Conservation (phyloP, 2,113 vertebrate genomes). For the Noctilio leporinus region DNA sequence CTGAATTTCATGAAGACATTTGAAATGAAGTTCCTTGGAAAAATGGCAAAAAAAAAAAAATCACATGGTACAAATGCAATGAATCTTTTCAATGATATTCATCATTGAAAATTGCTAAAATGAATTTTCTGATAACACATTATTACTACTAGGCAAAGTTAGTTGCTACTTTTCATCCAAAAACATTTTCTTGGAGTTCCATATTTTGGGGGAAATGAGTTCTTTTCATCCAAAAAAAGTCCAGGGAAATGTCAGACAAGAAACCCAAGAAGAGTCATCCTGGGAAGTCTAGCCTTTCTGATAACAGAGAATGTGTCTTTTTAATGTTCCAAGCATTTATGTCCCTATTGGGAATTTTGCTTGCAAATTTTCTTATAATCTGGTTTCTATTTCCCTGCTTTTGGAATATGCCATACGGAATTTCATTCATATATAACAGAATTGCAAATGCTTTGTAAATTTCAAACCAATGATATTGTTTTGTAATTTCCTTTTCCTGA, state of each 20-base stretch:
- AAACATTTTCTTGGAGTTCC: background rate
- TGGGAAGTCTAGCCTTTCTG: background rate
- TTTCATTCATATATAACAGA: background rate
- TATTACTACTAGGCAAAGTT: background rate
- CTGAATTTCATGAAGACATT: background rate
- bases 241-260: background rate
- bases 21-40: background rate
- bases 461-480: background rate
- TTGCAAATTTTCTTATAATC: background rate
- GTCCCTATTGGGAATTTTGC: background rate
- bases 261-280: background rate
- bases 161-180: background rate
- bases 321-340: background rate
- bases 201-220: background rate
- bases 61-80: background rate
- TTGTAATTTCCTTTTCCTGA: background rate
- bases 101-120: background rate
- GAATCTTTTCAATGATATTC: background rate
- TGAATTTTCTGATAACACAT: background rate
- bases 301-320: background rate
- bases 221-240: background rate
- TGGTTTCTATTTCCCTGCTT: background rate
- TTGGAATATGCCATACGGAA: background rate
- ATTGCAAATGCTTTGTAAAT: background rate
- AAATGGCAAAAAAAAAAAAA: background rate